A percentile compares a stretch with the other conserved stretches of the same genome.
Conservation (phyloP, 2,113 vertebrate genomes). For the Phodopus roborovskii region DNA sequence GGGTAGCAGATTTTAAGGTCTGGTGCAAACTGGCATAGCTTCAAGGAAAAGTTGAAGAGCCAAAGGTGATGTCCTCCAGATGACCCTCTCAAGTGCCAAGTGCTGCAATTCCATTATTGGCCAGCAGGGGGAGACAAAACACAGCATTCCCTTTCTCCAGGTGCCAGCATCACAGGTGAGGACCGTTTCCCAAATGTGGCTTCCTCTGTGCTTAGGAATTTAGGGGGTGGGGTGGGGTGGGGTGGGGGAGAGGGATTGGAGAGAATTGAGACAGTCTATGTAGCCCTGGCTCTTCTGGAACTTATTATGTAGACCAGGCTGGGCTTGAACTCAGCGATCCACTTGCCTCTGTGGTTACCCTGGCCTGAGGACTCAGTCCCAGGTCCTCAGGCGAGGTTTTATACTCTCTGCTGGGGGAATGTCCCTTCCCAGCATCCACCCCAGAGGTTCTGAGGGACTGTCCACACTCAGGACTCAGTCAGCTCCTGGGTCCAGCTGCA, state of each 20-base stretch:
- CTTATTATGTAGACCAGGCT: background rate
- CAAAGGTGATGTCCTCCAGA: background rate
- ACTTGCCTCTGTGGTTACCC: background rate
- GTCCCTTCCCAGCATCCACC: too few species aligned
- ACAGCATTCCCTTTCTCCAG: background rate
- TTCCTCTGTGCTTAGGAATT: too few species aligned
- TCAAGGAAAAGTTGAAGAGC: background rate
- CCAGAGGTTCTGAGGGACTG: background rate
- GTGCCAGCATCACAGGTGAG: accelerated
- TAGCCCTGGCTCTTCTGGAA: background rate
- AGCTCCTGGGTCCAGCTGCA: background rate
- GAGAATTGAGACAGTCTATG: background rate
- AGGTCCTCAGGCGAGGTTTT: background rate
- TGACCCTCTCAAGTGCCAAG: background rate
- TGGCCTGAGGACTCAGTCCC: background rate
- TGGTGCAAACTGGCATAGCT: background rate
- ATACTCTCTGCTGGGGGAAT: background rate
- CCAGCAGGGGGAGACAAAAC: constrained; percentile 56
- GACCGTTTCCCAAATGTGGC: background rate
- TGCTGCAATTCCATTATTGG: accelerated
- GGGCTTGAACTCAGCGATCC: background rate
- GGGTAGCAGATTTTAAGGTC: background rate
- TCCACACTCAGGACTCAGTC: background rate
- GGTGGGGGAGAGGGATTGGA: background rate
- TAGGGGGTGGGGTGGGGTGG: background rate